These are phyloP conservation scores for Cichladusa arquata DNA, from an alignment of 2,113 vertebrate genomes.

Conservation along the genomic window DNA sequence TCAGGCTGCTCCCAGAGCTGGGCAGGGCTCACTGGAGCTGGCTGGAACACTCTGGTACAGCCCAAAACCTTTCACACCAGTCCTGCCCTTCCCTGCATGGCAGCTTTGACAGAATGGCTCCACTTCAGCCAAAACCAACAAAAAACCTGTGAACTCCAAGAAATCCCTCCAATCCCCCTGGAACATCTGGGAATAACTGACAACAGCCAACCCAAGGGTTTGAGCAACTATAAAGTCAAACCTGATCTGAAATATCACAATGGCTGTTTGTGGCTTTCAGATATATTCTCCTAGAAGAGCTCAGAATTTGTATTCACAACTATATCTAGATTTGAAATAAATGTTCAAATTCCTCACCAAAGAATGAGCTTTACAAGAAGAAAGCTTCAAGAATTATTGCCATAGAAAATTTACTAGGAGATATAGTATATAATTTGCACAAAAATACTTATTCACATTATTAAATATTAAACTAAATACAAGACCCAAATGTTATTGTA, in stretches of 20 bases:
- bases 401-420: neutral
- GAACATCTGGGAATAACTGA: neutral
- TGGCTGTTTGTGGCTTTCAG: neutral
- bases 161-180: neutral
- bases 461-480: neutral
- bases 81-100: neutral
- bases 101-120: neutral
- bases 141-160: neutral
- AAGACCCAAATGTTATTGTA: neutral
- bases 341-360: neutral
- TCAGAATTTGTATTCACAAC: neutral
- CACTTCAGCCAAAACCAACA: neutral
- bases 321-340: neutral
- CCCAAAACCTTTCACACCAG: accelerated
- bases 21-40: neutral
- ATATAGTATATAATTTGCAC: neutral
- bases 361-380: neutral
- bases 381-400: neutral
- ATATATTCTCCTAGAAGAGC: neutral
- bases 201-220: neutral
- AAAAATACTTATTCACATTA: neutral
- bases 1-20: accelerated
- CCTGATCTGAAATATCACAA: neutral
- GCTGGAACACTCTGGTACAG: accelerated
- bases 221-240: neutral